phyloP scores from a whole-genome alignment of 2,113 vertebrate species.

The Acanthochromis polyacanthus region DNA sequence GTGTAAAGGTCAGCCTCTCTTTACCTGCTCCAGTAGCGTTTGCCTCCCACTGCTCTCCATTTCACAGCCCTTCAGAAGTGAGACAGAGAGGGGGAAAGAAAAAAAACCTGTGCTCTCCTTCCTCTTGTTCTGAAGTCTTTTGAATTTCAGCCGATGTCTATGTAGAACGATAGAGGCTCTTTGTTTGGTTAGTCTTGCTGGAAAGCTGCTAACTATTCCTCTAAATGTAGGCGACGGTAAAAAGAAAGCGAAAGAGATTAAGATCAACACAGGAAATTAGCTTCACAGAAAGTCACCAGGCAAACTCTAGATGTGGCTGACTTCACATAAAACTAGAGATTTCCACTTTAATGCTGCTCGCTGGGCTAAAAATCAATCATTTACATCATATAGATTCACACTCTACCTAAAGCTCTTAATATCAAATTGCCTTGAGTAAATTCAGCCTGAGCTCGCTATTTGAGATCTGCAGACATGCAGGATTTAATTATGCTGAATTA shows the following conservation, averaged over 20 bases:
- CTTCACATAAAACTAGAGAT: not conserved
- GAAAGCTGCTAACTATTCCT: too few relatives aligned
- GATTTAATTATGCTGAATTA: constrained; percentile 62
- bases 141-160: constrained; percentile 6
- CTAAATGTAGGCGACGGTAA: not conserved
- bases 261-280: not conserved
- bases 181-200: constrained; percentile 19
- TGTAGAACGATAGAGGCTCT: not conserved
- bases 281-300: constrained; percentile 8
- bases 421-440: constrained; percentile 38
- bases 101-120: not conserved
- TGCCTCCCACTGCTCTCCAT: constrained; percentile 17
- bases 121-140: not conserved
- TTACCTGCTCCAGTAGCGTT: constrained; percentile 7
- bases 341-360: not conserved
- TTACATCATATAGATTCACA: constrained; percentile 29
- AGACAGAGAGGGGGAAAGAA: not conserved
- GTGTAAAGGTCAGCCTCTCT: constrained; percentile 24
- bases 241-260: constrained; percentile 3
- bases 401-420: constrained; percentile 13
- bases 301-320: too few relatives aligned
- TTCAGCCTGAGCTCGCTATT: constrained; percentile 25
- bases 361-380: not conserved
- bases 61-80: constrained; percentile 30
- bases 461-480: constrained; percentile 46